Conservation (phyloP, 2,888 invertebrate genomes). For the Drosophila nr. perissopoda region DNA sequence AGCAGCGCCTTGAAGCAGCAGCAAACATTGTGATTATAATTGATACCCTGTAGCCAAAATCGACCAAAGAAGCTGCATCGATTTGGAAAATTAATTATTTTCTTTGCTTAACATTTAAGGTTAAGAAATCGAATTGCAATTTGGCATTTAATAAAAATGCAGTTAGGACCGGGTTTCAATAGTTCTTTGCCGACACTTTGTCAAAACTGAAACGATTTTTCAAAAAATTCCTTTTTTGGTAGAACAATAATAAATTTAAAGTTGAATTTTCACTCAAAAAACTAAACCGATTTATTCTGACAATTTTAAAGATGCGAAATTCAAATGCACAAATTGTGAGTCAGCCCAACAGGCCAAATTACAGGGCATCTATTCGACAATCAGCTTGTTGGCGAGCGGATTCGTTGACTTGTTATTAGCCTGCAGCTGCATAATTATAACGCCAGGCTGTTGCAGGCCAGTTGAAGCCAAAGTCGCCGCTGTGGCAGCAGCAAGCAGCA, state of each 20-base stretch:
- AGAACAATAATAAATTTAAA: background rate
- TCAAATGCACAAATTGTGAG: background rate
- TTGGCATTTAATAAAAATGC: background rate
- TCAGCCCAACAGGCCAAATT: background rate
- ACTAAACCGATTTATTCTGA: background rate
- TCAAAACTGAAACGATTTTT: background rate
- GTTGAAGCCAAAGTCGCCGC: background rate
- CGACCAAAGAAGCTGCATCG: background rate
- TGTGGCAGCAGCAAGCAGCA: slow-evolving; percentile 40
- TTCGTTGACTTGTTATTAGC: slow-evolving; percentile 50
- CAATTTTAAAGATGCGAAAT: background rate
- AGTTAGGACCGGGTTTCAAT: background rate
- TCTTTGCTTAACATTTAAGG: background rate
- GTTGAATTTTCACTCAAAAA: background rate
- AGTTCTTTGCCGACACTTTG: background rate
- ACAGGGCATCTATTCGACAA: slow-evolving; percentile 11
- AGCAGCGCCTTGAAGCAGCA: slow-evolving; percentile 19
- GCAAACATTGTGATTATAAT: slow-evolving; percentile 26
- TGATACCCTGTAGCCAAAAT: slow-evolving; percentile 21
- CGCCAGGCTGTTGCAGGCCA: slow-evolving; percentile 44
- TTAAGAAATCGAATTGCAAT: background rate
- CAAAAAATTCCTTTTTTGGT: background rate
- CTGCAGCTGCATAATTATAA: slow-evolving; percentile 65
- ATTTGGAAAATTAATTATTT: background rate
- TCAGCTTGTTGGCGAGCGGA: slow-evolving; percentile 4